Evolutionary conservation across 1,140 invertebrate genomes (phyloP), one percentile per base, ranked within the genome.

Genomic region (Plutomurus gul): DNA sequence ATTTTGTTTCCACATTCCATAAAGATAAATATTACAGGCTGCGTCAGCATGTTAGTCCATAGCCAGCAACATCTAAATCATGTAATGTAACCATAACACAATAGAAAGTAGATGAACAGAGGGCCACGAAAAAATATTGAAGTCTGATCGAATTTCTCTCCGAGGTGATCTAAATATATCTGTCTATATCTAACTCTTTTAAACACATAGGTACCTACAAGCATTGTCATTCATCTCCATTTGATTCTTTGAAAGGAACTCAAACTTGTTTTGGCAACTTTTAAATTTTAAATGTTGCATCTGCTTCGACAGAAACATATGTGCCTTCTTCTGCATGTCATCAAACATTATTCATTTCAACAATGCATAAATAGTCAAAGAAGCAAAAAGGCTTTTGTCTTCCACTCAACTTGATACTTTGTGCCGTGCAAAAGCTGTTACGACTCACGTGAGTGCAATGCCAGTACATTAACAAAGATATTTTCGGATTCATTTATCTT

Each of bases 271-370:
- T 65, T 65, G 56, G 56, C 56, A 65, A 65, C 56, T 65, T n/a
- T n/a, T n/a, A n/a, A n/a, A n/a, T n/a, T n/a, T 65, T 65, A 65
- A 65, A 65, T 65, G 56, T 65, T 65, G 27, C 56, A 65, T 65
- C 56, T 65, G 56, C 27, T n/a, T 30, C 56, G 56, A 65, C 56
- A 65, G 36, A 30, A 65, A 65, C 56, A 65, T 65, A 65, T 65
- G 56, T 33, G 27, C n/a, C n/a, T n/a, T n/a, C n/a, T n/a, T n/a
- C n/a, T n/a, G n/a, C n/a, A n/a, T 65, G 56, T 65, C 56, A 33
- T 65, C 56, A 5, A 33, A n/a, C 47, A 51, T 51, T 51, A 22
- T 51, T 51, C 47, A 51, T 51, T 51, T 51, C 47, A 18, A 51
- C 47, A 51, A 51, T n/a, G n/a, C n/a, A n/a, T n/a, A 51, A 51